Percentiles rank a stretch among this genome's conserved stretches.
These are phyloP conservation scores for Gymnocheta viridis DNA, from an alignment of 2,888 invertebrate species.

Conservation along the genomic window DNA sequence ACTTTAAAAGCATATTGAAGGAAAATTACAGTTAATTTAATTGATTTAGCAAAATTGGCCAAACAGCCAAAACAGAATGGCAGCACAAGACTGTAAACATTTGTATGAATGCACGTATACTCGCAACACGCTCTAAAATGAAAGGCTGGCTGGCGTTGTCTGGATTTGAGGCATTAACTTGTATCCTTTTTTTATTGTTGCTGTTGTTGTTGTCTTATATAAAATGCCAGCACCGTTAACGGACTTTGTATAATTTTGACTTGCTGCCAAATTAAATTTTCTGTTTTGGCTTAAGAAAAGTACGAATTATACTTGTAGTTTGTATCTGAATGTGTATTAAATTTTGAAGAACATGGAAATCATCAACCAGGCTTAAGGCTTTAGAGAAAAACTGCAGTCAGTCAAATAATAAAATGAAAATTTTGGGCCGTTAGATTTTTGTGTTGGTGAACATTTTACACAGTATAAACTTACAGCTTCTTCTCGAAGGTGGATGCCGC, in stretches of 20 bases:
- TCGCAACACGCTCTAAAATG: too few species aligned
- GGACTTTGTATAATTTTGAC: constrained; percentile 59
- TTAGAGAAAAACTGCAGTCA: constrained; percentile 66
- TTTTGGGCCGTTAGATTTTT: neutral
- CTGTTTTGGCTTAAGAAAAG: constrained; percentile 15
- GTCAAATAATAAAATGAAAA: constrained; percentile 47
- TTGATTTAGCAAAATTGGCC: constrained; percentile 74
- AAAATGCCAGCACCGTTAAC: constrained; percentile 15
- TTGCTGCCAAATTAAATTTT: constrained; percentile 67
- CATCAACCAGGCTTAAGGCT: neutral
- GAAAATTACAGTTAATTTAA: constrained; percentile 81
- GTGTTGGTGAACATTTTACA: neutral
- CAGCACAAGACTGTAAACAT: constrained; percentile 16
- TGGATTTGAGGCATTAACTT: constrained; percentile 5
- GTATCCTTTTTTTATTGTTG: too few species aligned
- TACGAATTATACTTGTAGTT: constrained; percentile 2
- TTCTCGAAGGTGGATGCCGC: neutral
- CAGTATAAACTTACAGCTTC: neutral
- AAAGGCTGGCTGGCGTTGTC: neutral
- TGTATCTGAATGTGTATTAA: neutral
- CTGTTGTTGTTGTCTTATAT: neutral
- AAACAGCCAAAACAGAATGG: constrained; percentile 24
- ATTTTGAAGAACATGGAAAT: too few species aligned
- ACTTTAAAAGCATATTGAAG: constrained; percentile 72
- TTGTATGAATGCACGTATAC: too few species aligned